Evolutionary conservation across 2,888 invertebrate species (phyloP).

Genomic region (Agrilus biguttatus): DNA sequence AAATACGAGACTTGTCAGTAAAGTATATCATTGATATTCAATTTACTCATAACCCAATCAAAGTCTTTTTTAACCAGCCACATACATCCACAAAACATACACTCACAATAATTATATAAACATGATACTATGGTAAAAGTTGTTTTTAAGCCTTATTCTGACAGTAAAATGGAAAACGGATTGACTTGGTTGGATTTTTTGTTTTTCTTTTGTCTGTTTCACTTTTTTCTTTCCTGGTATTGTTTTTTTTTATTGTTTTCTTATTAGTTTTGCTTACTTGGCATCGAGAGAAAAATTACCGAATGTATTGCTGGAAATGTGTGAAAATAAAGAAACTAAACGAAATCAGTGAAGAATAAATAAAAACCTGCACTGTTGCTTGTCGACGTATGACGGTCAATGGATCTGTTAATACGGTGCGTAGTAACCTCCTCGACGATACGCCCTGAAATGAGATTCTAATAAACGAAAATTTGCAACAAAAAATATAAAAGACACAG

Average conservation of each 20-base stretch:
- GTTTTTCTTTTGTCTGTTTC: slow-evolving; percentile 11
- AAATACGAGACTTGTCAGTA: no score
- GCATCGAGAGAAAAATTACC: slow-evolving; percentile 5
- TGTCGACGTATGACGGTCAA: slow-evolving; percentile 11
- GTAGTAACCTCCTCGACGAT: slow-evolving; percentile 54
- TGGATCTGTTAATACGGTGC: slow-evolving; percentile 46
- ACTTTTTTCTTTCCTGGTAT: slow-evolving; percentile 8
- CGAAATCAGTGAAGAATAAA: slow-evolving; percentile 19
- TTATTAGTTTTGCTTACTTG: slow-evolving; percentile 7
- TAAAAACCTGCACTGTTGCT: slow-evolving; percentile 22
- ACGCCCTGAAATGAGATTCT: slow-evolving; percentile 47
- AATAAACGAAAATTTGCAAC: slow-evolving; percentile 15
- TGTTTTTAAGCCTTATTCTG: no score
- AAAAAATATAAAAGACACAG: neutral
- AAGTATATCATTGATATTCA: no score
- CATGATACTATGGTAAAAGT: no score
- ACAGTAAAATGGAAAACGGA: no score
- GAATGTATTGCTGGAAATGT: slow-evolving; percentile 11
- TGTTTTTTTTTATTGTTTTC: slow-evolving; percentile 10
- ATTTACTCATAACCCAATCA: no score
- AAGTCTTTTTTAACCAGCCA: no score
- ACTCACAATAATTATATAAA: no score
- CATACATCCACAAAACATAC: no score
- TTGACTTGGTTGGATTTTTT: slow-evolving; percentile 4
- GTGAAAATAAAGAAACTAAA: slow-evolving; percentile 16